Percentiles rank a stretch among this genome's conserved stretches.
phyloP scores from a whole-genome alignment of 2,113 vertebrate genomes.

The Syngnathus typhle region DNA sequence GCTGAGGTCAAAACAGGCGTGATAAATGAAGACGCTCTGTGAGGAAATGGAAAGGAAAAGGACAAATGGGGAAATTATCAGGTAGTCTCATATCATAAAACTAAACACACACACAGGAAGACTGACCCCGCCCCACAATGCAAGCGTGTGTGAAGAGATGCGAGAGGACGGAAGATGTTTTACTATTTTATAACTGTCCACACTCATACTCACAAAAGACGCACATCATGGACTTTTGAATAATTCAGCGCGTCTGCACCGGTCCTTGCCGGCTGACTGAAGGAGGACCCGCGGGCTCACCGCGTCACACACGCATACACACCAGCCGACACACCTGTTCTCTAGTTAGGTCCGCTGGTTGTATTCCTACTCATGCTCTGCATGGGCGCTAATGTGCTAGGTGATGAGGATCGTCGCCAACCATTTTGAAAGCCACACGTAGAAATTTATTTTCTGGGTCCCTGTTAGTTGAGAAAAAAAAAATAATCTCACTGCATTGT shows the following conservation, averaged over 20 bases:
- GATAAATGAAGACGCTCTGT: constrained; percentile 36
- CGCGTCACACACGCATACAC: constrained; percentile 10
- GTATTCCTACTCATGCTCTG: constrained; percentile 10
- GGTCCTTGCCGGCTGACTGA: constrained; percentile 41
- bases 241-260: constrained; percentile 57
- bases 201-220: constrained; percentile 37
- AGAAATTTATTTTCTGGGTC: not conserved
- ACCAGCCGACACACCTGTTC: constrained; percentile 28
- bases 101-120: not conserved
- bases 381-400: constrained; percentile 7
- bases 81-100: constrained; percentile 19
- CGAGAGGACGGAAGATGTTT: constrained; percentile 48
- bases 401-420: constrained; percentile 9
- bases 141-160: constrained; percentile 47
- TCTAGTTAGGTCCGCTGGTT: constrained; percentile 12
- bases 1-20: constrained; percentile 34
- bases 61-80: constrained; percentile 25
- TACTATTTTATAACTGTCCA: constrained; percentile 60
- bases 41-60: constrained; percentile 22
- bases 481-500: not conserved
- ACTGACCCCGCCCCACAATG: constrained; percentile 18
- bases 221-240: constrained; percentile 57
- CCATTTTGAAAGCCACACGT: constrained; percentile 3
- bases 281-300: constrained; percentile 28
- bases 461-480: constrained; percentile 9